phyloP scores from a whole-genome alignment of 2,113 vertebrate species.

The Microtus ochrogaster region DNA sequence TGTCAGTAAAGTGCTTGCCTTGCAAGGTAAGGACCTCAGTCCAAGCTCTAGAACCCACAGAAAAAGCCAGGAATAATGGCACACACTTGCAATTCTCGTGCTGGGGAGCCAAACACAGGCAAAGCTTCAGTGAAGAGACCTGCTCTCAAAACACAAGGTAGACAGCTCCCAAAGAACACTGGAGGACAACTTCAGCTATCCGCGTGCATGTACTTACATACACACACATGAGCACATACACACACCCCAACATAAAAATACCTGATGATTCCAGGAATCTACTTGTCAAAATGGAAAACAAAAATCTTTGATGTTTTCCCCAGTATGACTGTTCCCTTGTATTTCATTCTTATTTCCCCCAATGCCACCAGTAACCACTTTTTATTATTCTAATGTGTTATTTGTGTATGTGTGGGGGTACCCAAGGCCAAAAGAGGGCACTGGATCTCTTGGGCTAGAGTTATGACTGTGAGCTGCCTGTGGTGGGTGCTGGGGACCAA shows the following conservation, averaged over 20 bases:
- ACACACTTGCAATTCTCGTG: not conserved
- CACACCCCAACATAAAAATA: not conserved
- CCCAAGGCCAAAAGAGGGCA: not conserved
- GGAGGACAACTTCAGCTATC: not conserved
- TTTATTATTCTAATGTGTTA: not conserved
- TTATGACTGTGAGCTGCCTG: not conserved
- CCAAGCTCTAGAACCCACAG: not conserved
- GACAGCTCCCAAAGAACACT: not conserved
- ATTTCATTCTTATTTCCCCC: not conserved
- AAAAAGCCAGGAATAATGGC: not conserved
- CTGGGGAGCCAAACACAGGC: not conserved
- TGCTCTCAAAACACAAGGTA: not conserved
- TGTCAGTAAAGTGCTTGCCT: not conserved
- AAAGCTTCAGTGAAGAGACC: not conserved
- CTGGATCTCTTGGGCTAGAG: not conserved
- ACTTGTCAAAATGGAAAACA: not conserved
- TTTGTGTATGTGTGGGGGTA: not conserved
- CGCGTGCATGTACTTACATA: not conserved
- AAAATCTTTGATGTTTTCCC: not conserved
- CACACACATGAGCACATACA: not conserved
- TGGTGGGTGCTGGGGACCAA: not conserved
- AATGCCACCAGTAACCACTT: not conserved
- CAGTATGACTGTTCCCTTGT: not conserved
- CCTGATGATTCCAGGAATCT: not conserved
- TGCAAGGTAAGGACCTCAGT: not conserved